Evolutionary conservation across 2,797 vertebrate genomes (phyloP).

Genomic region (Gastrophryne carolinensis): DNA sequence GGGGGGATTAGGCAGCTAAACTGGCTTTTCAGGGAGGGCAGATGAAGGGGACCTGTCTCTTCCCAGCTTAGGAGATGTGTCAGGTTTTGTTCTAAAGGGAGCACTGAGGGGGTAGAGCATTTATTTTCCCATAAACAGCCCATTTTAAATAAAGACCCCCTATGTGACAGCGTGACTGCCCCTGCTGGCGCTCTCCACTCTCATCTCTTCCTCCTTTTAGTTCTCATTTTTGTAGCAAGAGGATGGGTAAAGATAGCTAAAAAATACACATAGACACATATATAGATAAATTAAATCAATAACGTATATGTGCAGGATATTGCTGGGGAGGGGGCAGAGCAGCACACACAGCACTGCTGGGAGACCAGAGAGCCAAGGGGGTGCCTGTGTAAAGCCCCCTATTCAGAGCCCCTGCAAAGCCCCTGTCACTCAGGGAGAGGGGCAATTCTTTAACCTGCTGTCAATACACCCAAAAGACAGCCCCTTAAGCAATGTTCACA

Average conservation of each 20-base stretch:
- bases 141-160: conserved; percentile 64
- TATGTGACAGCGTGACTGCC: conserved; percentile 72
- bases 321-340: too few relatives aligned
- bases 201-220: conserved; percentile 64
- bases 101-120: conserved; percentile 68
- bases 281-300: not conserved
- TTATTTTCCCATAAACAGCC: conserved; percentile 70
- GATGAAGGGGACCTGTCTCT: conserved; percentile 52
- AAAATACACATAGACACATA: too few relatives aligned
- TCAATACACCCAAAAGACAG: conserved; percentile 49
- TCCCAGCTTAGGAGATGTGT: conserved; percentile 66
- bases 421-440: conserved; percentile 78
- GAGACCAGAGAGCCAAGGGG: conserved; percentile 48
- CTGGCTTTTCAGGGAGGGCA: conserved; percentile 58
- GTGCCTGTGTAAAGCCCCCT: conserved; percentile 63
- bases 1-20: conserved; percentile 21
- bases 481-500: conserved; percentile 56
- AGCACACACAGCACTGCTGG: conserved; percentile 8
- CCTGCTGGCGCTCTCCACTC: conserved; percentile 73
- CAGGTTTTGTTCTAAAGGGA: conserved; percentile 68
- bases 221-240: conserved; percentile 50
- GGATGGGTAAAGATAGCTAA: too few relatives aligned
- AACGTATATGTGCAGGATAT: not conserved
- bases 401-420: conserved; percentile 78
- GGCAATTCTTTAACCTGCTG: conserved; percentile 64